These are phyloP conservation scores for Aquatica leii DNA, from an alignment of 2,888 invertebrate species.

Conservation along the genomic window DNA sequence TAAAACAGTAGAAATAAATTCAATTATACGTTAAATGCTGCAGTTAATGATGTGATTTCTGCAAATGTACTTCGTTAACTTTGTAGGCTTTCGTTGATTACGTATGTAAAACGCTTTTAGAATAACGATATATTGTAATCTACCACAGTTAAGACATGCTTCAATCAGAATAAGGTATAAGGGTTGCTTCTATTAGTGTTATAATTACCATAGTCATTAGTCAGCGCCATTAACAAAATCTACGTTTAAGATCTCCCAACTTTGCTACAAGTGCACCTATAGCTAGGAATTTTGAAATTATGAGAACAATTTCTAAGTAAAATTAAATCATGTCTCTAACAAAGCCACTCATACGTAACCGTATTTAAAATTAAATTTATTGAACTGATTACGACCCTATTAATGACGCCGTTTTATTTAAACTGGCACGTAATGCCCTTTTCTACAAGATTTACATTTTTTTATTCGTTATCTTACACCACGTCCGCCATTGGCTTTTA, in stretches of 20 bases:
- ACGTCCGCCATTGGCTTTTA: too few species aligned
- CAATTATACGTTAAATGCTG: slow-evolving; percentile 45
- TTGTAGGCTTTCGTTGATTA: slow-evolving; percentile 42
- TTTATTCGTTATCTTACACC: too few species aligned
- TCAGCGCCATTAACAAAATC: slow-evolving; percentile 40
- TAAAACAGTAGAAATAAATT: slow-evolving; percentile 49
- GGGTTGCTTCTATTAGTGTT: slow-evolving; percentile 41
- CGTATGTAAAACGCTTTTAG: slow-evolving; percentile 37
- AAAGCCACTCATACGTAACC: too few species aligned
- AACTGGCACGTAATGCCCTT: too few species aligned
- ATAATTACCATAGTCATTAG: slow-evolving; percentile 45
- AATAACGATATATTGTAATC: slow-evolving; percentile 38
- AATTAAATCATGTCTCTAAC: too few species aligned
- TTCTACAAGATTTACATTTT: too few species aligned
- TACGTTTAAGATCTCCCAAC: slow-evolving; percentile 31
- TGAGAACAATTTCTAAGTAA: too few species aligned
- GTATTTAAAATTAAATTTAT: too few species aligned
- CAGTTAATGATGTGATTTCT: slow-evolving; percentile 43
- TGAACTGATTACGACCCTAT: too few species aligned
- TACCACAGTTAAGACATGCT: slow-evolving; percentile 32
- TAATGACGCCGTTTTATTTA: too few species aligned
- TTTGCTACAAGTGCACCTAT: background rate
- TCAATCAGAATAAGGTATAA: slow-evolving; percentile 35
- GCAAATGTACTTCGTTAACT: slow-evolving; percentile 40
- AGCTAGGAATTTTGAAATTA: slow-evolving; percentile 1